Conservation (phyloP, 2,888 invertebrate species). For the Bimastos eiseni region DNA sequence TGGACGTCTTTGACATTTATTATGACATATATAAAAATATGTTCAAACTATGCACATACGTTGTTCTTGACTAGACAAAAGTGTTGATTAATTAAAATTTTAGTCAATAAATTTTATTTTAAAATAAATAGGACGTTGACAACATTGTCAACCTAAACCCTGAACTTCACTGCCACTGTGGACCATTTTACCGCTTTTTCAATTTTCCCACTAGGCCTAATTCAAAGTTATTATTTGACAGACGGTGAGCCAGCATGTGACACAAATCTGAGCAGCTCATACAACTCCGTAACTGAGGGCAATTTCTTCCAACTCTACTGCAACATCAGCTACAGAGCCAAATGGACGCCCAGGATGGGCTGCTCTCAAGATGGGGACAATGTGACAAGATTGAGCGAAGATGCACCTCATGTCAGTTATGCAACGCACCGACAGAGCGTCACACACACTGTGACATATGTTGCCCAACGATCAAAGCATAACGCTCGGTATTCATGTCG, state of each 20-base stretch:
- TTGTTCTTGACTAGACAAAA: not conserved
- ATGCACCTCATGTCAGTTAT: not conserved
- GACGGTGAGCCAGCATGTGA: not conserved
- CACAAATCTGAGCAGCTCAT: not conserved
- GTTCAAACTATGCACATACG: not conserved
- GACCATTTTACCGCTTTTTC: too few relatives aligned
- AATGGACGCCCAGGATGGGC: not conserved
- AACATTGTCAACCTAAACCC: not conserved
- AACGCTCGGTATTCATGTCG: not conserved
- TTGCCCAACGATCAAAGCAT: not conserved
- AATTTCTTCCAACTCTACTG: not conserved
- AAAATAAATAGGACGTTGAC: not conserved
- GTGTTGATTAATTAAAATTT: not conserved
- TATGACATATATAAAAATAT: not conserved
- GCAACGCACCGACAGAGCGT: not conserved
- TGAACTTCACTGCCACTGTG: not conserved
- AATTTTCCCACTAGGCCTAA: too few relatives aligned
- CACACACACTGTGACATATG: not conserved
- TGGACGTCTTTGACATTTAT: not conserved
- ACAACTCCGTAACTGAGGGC: not conserved
- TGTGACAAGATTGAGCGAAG: not conserved
- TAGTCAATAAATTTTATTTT: not conserved
- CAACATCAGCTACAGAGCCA: not conserved
- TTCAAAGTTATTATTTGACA: not conserved
- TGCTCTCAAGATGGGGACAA: conserved; percentile 5